Percentiles rank a stretch among this genome's conserved stretches.
Evolutionary conservation across 2,113 vertebrate species (phyloP).

Genomic region (Cyanoliseus patagonus): DNA sequence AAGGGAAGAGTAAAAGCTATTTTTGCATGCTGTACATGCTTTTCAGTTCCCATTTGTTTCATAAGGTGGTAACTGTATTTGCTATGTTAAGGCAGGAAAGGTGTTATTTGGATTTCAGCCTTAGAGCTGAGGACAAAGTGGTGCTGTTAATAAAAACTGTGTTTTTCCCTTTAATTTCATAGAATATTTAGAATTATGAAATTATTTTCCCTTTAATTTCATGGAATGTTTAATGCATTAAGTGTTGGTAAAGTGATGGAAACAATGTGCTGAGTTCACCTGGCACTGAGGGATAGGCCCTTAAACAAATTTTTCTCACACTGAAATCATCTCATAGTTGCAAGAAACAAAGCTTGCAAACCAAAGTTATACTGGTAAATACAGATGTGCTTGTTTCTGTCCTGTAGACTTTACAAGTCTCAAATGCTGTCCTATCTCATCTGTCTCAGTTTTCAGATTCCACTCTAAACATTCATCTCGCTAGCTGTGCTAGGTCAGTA

Average conservation of each 20-base stretch:
- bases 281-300: not conserved
- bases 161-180: not conserved
- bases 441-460: not conserved
- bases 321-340: not conserved
- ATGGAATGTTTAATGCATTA: not conserved
- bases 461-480: not conserved
- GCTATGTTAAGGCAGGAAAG: not conserved
- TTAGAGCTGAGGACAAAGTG: not conserved
- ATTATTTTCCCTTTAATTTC: not conserved
- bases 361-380: not conserved
- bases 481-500: not conserved
- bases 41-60: not conserved
- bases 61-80: not conserved
- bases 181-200: no score
- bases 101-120: not conserved
- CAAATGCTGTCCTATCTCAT: no score
- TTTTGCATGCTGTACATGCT: not conserved
- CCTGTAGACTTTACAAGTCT: not conserved
- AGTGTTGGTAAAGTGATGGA: not conserved
- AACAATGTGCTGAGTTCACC: not conserved
- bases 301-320: not conserved
- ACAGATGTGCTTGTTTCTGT: not conserved
- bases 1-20: not conserved
- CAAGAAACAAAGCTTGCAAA: not conserved
- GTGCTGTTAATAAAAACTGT: not conserved